These are phyloP conservation scores for Drosophila azteca DNA, from an alignment of 1,140 invertebrate genomes.

Conservation along the genomic window DNA sequence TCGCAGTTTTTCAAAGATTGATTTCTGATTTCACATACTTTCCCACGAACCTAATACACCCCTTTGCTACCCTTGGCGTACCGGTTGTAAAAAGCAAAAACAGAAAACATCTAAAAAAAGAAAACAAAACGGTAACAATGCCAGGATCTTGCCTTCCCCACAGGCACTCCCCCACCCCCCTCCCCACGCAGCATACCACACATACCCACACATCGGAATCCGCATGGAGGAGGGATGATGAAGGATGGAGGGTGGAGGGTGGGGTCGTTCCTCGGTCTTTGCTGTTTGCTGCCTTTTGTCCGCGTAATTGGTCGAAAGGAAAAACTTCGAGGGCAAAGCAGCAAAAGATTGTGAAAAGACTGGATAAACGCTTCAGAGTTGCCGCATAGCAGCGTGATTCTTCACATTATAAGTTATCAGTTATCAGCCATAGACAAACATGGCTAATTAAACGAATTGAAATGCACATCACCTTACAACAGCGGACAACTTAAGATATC, in stretches of 20 bases:
- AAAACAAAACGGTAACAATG: slow-evolving; percentile 31
- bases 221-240: too few species aligned
- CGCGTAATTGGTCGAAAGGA: slow-evolving; percentile 65
- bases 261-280: background rate
- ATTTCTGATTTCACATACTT: too few species aligned
- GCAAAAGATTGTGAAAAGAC: background rate
- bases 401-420: slow-evolving; percentile 7
- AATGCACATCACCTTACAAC: too few species aligned
- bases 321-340: slow-evolving; percentile 33
- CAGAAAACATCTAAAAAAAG: slow-evolving; percentile 3
- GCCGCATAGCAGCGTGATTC: slow-evolving; percentile 15
- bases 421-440: background rate
- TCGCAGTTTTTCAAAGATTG: too few species aligned
- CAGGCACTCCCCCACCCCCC: background rate
- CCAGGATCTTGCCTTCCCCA: slow-evolving; percentile 2
- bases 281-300: slow-evolving; percentile 52
- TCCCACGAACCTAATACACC: too few species aligned
- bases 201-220: background rate
- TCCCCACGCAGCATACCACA: background rate
- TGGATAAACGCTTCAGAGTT: slow-evolving; percentile 24
- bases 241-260: background rate
- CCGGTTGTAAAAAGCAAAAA: slow-evolving; percentile 15
- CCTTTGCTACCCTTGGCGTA: too few species aligned
- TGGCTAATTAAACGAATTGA: too few species aligned
- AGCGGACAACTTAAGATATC: too few species aligned